A percentile compares a stretch with the other conserved stretches of the same genome.
Conservation (phyloP, 2,888 invertebrate species). For the Leptinotarsa tumamoca region DNA sequence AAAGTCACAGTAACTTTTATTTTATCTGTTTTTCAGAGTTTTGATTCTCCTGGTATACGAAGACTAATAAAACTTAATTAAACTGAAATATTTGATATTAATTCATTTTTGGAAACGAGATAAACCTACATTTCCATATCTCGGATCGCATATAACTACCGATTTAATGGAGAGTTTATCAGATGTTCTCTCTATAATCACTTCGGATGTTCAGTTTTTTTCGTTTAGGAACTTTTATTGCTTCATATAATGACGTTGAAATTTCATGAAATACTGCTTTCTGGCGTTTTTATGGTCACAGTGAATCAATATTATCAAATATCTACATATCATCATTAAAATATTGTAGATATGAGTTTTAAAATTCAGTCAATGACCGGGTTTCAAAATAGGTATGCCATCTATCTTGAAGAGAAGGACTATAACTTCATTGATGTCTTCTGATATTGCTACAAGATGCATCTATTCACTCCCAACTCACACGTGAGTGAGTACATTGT, state of each 20-base stretch:
- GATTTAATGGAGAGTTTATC: neutral
- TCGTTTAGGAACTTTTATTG: neutral
- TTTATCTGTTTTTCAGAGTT: neutral
- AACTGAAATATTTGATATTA: neutral
- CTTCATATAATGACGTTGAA: neutral
- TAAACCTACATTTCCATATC: neutral
- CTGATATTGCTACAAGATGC: no score
- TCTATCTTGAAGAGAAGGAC: no score
- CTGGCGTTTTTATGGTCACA: neutral
- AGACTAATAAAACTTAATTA: neutral
- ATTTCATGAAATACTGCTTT: neutral
- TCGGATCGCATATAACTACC: neutral
- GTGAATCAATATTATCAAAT: neutral
- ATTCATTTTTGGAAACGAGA: neutral
- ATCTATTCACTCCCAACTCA: no score
- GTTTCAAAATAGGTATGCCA: no score
- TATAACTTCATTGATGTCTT: no score
- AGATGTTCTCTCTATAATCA: neutral
- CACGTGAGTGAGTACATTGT: no score
- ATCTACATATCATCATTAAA: neutral
- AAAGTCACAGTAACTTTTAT: no score
- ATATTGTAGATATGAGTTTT: no score
- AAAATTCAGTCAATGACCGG: no score
- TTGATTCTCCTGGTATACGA: neutral
- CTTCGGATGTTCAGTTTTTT: neutral